These are phyloP conservation scores for Amazona guildingii DNA, from an alignment of 2,113 vertebrate species.

Conservation along the genomic window DNA sequence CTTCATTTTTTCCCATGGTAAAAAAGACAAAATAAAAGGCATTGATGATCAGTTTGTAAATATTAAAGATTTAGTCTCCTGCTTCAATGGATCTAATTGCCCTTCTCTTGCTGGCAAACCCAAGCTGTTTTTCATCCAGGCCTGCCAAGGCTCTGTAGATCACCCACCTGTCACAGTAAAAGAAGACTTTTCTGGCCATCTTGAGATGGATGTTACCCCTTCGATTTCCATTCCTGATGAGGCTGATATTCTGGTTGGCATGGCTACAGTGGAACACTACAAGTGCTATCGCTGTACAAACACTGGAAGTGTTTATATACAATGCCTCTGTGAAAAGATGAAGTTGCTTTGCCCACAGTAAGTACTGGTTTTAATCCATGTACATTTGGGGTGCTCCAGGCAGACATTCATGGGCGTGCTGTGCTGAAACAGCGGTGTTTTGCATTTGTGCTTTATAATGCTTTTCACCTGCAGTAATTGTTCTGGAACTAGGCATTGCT, in stretches of 20 bases:
- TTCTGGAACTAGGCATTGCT: neutral
- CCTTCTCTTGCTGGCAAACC: constrained; percentile 71
- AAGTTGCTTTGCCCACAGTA: neutral
- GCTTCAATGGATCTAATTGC: constrained; percentile 72
- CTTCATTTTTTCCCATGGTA: constrained; percentile 79
- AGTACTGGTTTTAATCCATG: constrained; percentile 21
- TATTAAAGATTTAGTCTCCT: constrained; percentile 53
- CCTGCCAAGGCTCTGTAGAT: constrained; percentile 61
- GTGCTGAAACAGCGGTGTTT: neutral
- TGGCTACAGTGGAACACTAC: constrained; percentile 73
- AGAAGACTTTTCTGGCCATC: neutral
- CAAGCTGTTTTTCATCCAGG: constrained; percentile 80
- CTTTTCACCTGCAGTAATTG: neutral
- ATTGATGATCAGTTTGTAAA: constrained; percentile 46
- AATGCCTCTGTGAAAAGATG: constrained; percentile 78
- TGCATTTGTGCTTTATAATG: neutral
- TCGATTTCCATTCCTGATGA: constrained; percentile 41
- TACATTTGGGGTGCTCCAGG: neutral
- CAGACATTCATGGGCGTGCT: neutral
- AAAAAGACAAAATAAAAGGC: constrained; percentile 69
- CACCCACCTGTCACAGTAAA: constrained; percentile 31
- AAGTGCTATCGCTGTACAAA: constrained; percentile 18
- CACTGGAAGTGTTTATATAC: constrained; percentile 80
- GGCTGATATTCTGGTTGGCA: constrained; percentile 80
- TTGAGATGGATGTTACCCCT: constrained; percentile 53